These are phyloP conservation scores for Yoshiicerus persimilis DNA, from an alignment of 1,140 invertebrate species.

Conservation along the genomic window DNA sequence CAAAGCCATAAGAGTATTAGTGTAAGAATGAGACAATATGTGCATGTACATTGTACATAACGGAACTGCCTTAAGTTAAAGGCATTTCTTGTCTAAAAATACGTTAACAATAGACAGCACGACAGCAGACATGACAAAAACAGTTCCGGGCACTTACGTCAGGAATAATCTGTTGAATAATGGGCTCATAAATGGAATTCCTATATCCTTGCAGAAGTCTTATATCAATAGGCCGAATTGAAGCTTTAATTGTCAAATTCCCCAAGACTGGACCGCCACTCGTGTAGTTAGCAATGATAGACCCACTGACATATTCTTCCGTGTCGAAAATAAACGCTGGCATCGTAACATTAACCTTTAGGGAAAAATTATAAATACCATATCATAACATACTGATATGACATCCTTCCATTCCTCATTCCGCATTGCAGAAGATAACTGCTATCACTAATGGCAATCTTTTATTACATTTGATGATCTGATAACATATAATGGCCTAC, in stretches of 20 bases:
- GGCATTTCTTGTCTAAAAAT: background rate
- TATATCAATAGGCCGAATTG: slow-evolving; percentile 64
- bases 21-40: background rate
- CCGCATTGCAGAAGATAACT: background rate
- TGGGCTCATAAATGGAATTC: slow-evolving; percentile 23
- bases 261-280: slow-evolving; percentile 73
- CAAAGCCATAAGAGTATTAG: background rate
- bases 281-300: slow-evolving; percentile 91
- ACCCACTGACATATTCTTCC: slow-evolving; percentile 76
- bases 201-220: background rate
- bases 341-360: slow-evolving; percentile 89
- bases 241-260: slow-evolving; percentile 81
- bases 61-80: background rate
- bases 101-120: background rate
- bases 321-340: slow-evolving; percentile 88
- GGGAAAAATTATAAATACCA: background rate
- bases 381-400: background rate
- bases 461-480: background rate
- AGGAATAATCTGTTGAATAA: slow-evolving; percentile 36
- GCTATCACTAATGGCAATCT: background rate
- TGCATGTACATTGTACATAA: background rate
- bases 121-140: background rate
- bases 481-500: background rate
- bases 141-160: slow-evolving; percentile 31
- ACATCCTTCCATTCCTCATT: background rate